Conservation (phyloP, 1,140 invertebrate species). For the Eufriesea mexicana region DNA sequence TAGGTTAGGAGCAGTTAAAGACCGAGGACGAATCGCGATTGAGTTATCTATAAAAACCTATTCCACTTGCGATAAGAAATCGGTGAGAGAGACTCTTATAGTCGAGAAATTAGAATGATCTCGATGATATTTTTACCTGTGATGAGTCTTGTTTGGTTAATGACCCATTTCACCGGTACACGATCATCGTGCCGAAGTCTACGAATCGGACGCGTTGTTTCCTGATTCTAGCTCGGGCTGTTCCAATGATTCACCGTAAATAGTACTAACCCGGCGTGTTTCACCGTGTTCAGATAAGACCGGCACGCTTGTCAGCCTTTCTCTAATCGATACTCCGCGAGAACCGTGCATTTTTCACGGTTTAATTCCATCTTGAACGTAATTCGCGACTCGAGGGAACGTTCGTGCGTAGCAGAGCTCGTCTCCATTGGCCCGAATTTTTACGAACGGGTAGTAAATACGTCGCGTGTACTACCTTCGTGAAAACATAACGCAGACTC, state of each 20-base stretch:
- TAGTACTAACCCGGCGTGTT: background rate
- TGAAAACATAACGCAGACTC: background rate
- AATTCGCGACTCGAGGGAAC: background rate
- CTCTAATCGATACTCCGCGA: slow-evolving; percentile 25
- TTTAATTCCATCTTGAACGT: background rate
- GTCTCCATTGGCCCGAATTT: background rate
- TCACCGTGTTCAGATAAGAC: slow-evolving; percentile 15
- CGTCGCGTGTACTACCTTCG: background rate
- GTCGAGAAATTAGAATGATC: no score
- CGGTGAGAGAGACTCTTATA: no score
- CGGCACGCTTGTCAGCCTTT: background rate
- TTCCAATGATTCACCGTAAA: slow-evolving; percentile 31
- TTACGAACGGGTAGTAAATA: background rate
- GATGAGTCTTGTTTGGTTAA: background rate
- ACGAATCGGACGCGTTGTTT: background rate
- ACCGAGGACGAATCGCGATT: background rate
- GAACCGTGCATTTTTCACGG: background rate
- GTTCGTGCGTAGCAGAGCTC: background rate
- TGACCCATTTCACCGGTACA: background rate
- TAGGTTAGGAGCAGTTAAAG: background rate
- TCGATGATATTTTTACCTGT: no score
- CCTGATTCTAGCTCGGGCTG: background rate
- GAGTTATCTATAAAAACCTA: background rate
- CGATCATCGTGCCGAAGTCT: background rate
- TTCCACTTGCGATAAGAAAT: no score